Base-by-base conservation (phyloP, 2,888 invertebrate genomes). In the Xylota sylvarum region DNA sequence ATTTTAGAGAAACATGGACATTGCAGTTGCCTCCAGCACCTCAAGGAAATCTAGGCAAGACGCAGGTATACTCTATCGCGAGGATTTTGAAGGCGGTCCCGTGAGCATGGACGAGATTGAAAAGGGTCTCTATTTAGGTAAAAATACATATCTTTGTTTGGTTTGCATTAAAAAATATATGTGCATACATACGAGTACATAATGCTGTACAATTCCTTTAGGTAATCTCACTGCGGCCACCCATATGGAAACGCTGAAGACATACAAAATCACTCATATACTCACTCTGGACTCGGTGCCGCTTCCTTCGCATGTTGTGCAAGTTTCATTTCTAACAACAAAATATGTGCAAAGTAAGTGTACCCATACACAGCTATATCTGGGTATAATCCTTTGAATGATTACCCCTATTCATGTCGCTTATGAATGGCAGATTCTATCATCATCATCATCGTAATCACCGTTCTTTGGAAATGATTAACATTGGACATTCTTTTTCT, bases 261-360 rank as follows among this genome's bases (percentile, higher is more conserved):
- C 94, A 60, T 93, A 95, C 30, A 94, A 95, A 88, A 95, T 97
- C 79, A 95, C 95, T 1, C 95, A 97, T 90, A 96, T 98, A 88
- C 93, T 98, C 58, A 97, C 97, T 0, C 94, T 97, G 79, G 97
- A 97, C 90, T 95, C 97, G 12, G 96, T 97, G 89, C 97, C 97
- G 0, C 92, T 98, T 88, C 97, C 97, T 0, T 93, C 95, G 88
- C 95, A 95, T 86, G 95, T 97, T 73, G 93, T 95, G 43, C 95
- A 96, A 88, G 93, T 96, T 43, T 94, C 94, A 62, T 94, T 95
- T 88, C 92, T 97, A 30, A 94, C 93, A 52, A 95, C 95, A 50
- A 96, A 96, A 91, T 97, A 95, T 92, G 94, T 97, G 77, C 96
- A 96, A 91, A 93, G 96, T 95, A 92, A 93, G 93, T 92, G 14